A percentile compares a stretch with the other conserved stretches of the same genome.
These are phyloP conservation scores for Anguilla japonica DNA, from an alignment of 2,113 vertebrate species.

Conservation along the genomic window DNA sequence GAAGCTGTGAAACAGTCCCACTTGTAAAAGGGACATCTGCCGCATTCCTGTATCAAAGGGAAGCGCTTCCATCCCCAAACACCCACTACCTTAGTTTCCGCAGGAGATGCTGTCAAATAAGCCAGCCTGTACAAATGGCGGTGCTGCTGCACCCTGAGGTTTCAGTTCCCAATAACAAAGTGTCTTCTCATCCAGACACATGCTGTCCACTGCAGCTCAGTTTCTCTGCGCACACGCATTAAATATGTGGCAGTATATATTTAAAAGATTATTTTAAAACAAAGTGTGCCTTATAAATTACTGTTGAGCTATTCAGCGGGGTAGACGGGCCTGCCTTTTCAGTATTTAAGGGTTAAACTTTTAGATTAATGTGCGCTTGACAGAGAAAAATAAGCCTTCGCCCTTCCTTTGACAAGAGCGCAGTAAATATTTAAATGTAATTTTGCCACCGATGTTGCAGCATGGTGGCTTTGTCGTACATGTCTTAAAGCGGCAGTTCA, in stretches of 20 bases:
- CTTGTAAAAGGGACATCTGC: conserved; percentile 2
- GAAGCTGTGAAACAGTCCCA: neutral
- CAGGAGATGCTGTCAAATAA: neutral
- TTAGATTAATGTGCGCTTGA: conserved; percentile 20
- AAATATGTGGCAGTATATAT: neutral
- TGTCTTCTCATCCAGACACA: neutral
- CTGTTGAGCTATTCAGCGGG: neutral
- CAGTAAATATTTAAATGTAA: conserved; percentile 55
- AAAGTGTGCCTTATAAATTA: neutral
- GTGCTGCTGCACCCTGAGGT: neutral
- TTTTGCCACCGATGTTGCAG: conserved; percentile 39
- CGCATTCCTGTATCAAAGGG: neutral
- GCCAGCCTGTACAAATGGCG: neutral
- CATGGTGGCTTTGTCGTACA: conserved; percentile 35
- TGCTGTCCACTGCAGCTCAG: neutral
- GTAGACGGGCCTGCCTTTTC: neutral
- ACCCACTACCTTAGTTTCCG: no score
- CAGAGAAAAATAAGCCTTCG: conserved; percentile 25
- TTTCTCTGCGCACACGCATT: neutral
- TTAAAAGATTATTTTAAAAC: neutral
- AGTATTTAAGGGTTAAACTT: neutral
- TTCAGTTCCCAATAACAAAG: neutral
- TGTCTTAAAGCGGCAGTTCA: conserved; percentile 25
- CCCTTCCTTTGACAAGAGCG: conserved; percentile 17
- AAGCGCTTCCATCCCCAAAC: neutral